Evolutionary conservation across 2,113 vertebrate genomes (phyloP), one percentile per base, ranked within the genome.

Genomic region (Geococcyx californianus): DNA sequence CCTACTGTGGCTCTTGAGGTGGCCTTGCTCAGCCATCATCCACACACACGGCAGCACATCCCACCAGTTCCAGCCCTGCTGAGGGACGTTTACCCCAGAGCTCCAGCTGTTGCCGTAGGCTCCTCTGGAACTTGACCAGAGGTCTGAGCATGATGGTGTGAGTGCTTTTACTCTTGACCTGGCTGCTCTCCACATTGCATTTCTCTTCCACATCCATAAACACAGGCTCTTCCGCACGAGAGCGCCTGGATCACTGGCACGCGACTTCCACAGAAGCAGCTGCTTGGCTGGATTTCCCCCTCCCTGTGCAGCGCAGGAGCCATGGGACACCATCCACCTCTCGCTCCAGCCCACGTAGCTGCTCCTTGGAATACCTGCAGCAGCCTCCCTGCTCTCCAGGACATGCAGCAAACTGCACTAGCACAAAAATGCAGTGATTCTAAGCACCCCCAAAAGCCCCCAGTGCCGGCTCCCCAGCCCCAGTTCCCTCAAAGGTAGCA

Each of bases 1-100:
- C 16, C 21, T 36, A 11, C 2, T 1, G 0, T 31, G 8, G 82
- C 54, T 47, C 8, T 1, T 2, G 66, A 29, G 64, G 64, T 24
- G 28, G 26, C 34, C 33, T 49, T 28, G 56, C 49, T 54, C 10
- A 9, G 29, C 38, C 62, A 20, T 4, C 62, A 14, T 5, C 19
- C 4, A 1, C 29, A 1, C 52, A 7, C 20, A 6, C 16, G 5
- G 49, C 42, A 24, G 42, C 1, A 29, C 3, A 0, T 55, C 87
- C 47, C 44, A 28, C 13, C 25, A 13, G 33, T 52, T 19, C 18
- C 44, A 4, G 11, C 10, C 33, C 67, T 5, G 23, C 28, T 9
- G 19, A 29, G 15, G 6, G 1, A 10, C 10, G 2, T 24, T 51
- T 24, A 28, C 45, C 54, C 40, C n/a, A 25, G 11, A n/a, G 29